Base-by-base conservation (phyloP, 2,888 invertebrate genomes). In the Eupelmus urozonus region DNA sequence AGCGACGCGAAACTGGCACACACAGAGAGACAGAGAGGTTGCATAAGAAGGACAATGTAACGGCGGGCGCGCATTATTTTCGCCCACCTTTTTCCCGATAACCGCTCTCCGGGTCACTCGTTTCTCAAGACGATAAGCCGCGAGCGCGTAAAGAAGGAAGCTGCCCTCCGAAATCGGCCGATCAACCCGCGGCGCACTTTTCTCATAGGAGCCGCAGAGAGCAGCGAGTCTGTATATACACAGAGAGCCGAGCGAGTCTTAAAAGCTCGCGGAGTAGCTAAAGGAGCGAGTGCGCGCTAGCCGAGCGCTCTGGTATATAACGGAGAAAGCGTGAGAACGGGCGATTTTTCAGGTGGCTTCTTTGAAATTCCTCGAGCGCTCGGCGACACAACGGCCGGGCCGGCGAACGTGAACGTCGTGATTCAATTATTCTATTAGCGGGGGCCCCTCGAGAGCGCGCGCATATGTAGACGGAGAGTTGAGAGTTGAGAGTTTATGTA, bases 261-360 rank as follows among this genome's bases (percentile, higher is more conserved):
- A n/a, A n/a, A n/a, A n/a, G n/a, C n/a, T n/a, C n/a, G n/a, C n/a
- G n/a, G n/a, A n/a, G n/a, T n/a, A n/a, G n/a, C n/a, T n/a, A n/a
- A n/a, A n/a, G n/a, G n/a, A n/a, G n/a, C n/a, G n/a, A n/a, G n/a
- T 34, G 34, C 34, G 34, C 34, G 34, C 34, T 34, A 9, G 5
- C 9, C 45, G 4, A 9, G 20, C 25, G 25, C 20, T 18, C 67
- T 20, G 29, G 45, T 49, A n/a, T 71, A 60, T 69, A 76, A 75
- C 49, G 76, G 81, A 80, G 80, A 76, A 80, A 81, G 80, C 79
- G 81, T 79, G 81, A 80, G 81, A 81, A 77, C 79, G 51, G 25
- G 13, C n/a, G 69, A 76, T 80, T 80, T 80, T 80, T 80, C 80
- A 72, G 72, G 75, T 60, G 80, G 71, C 78, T 80, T 77, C 80